phyloP scores from a whole-genome alignment of 2,888 invertebrate species.

The Lasius platythorax region DNA sequence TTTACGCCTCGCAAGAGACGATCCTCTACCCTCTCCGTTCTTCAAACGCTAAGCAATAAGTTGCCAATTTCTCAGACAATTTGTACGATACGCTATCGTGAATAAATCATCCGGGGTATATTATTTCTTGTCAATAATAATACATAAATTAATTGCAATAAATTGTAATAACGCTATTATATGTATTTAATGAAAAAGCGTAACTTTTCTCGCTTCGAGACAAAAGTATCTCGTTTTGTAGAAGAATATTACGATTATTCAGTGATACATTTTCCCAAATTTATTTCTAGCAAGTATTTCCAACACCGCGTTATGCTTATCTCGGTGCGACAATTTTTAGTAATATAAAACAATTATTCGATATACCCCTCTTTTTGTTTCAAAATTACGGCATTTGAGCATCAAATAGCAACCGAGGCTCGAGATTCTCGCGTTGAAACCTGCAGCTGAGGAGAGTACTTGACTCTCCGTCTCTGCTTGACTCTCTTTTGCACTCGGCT shows the following conservation, averaged over 20 bases:
- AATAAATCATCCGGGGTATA: background rate
- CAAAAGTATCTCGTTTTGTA: background rate
- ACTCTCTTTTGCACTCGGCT: conserved; percentile 78
- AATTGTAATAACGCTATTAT: background rate
- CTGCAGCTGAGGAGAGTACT: background rate
- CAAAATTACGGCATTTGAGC: background rate
- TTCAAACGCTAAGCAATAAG: background rate
- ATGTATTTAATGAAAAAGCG: background rate
- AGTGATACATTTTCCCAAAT: background rate
- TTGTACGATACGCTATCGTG: background rate
- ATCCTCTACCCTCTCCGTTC: background rate
- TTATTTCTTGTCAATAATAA: background rate
- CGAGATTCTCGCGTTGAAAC: conserved; percentile 1
- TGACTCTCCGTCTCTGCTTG: background rate
- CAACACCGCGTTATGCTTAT: background rate
- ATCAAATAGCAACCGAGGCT: background rate
- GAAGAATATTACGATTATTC: background rate
- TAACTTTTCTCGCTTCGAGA: background rate
- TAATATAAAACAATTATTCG: background rate
- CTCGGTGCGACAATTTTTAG: background rate
- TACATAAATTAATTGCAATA: background rate
- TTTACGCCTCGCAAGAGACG: background rate
- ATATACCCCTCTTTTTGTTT: background rate
- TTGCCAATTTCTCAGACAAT: background rate
- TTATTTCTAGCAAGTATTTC: background rate